These are phyloP conservation scores for Neoascia interrupta DNA, from an alignment of 2,888 invertebrate species.

Conservation along the genomic window DNA sequence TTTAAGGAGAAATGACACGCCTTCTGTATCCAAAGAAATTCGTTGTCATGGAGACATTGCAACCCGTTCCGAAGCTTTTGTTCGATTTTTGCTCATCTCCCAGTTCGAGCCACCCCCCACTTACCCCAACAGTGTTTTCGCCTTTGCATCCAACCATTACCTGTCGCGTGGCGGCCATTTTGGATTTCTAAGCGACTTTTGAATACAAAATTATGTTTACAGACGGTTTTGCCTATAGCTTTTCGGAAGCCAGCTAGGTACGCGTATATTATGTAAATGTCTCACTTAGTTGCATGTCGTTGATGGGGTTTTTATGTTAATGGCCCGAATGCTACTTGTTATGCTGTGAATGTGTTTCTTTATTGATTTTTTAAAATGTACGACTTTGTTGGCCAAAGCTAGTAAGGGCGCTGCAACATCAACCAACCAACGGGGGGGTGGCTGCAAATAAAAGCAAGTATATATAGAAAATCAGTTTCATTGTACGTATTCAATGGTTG, in stretches of 20 bases:
- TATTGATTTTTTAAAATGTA: constrained; percentile 49
- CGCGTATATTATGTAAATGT: constrained; percentile 29
- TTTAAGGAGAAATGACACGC: constrained; percentile 61
- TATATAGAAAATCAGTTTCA: too few relatives aligned
- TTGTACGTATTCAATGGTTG: neutral
- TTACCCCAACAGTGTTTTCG: constrained; percentile 21
- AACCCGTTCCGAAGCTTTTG: constrained; percentile 34
- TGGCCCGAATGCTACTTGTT: constrained; percentile 36
- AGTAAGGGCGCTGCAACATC: neutral
- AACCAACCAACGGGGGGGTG: constrained; percentile 4
- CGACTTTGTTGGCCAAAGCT: constrained; percentile 14
- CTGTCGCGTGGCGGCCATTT: constrained; percentile 54
- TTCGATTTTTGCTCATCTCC: constrained; percentile 43
- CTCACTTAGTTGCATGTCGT: constrained; percentile 54
- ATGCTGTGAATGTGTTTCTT: constrained; percentile 44
- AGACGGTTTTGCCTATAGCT: constrained; percentile 30
- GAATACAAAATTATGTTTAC: constrained; percentile 36
- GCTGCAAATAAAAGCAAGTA: neutral
- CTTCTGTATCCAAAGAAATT: constrained; percentile 32
- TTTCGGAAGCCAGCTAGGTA: constrained; percentile 1
- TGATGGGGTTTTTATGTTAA: constrained; percentile 65
- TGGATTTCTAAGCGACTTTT: constrained; percentile 42
- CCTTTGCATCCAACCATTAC: constrained; percentile 19
- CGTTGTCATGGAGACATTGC: constrained; percentile 55
- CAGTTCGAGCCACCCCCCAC: constrained; percentile 24